Evolutionary conservation across 1,140 invertebrate species (phyloP), one percentile per base, ranked within the genome.

Genomic region (Euwallacea similis): DNA sequence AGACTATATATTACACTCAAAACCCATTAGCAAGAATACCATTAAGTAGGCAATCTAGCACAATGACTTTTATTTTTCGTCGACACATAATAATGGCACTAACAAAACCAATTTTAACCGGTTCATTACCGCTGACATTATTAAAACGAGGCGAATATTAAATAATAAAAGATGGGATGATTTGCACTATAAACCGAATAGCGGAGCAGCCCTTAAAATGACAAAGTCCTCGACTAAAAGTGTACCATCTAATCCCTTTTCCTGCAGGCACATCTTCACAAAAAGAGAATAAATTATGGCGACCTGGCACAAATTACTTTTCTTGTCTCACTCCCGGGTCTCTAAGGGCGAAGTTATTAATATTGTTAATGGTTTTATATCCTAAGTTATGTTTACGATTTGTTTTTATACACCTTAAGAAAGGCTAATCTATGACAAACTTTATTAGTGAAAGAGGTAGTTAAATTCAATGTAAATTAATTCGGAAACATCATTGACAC

Each of bases 281-380:
- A 68, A 68, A 68, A 68, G 66, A 41, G 66, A 68, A 68, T 68
- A 68, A 68, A 68, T 68, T 68, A 68, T 68, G 9, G n/a, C 66
- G 66, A 58, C 15, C 44, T 47, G 55, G 66, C 58, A 68, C 42
- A 68, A 68, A 68, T 68, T 68, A 58, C 56, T 50, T 68, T 68
- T 68, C 46, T 68, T 68, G 66, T 59, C 16, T 4, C 16, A 50
- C 55, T 15, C n/a, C 61, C 7, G 56, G 66, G 54, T 60, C 54
- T 44, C 66, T 60, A 61, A 33, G 66, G 56, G 66, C 44, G 7
- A 46, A 60, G 44, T 68, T 68, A 68, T 68, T 68, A 68, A 68
- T 68, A 46, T 68, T 68, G 53, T 61, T 68, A 68, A 68, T 61
- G 66, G 60, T 68, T 68, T 68, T 53, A 60, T 68, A 68, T 68